Percentiles rank a stretch among this genome's conserved stretches.
These are phyloP conservation scores for Circaetus gallicus DNA, from an alignment of 2,113 vertebrate species.

Conservation along the genomic window DNA sequence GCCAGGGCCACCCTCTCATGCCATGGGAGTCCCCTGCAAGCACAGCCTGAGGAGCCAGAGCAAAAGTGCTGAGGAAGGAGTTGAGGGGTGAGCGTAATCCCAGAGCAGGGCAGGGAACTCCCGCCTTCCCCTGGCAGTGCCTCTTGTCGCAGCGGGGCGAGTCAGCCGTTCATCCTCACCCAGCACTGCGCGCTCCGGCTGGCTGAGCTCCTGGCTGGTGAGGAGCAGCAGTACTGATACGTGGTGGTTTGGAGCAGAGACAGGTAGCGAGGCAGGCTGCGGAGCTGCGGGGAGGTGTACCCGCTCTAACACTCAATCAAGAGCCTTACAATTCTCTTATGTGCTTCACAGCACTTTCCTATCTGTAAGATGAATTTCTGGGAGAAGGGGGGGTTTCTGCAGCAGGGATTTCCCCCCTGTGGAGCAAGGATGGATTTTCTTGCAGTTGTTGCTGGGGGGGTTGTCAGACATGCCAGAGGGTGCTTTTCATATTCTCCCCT, in stretches of 20 bases:
- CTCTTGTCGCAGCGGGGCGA: background rate
- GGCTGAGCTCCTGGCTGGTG: background rate
- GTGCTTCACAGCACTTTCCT: background rate
- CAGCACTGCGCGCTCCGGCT: background rate
- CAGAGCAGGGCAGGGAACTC: background rate
- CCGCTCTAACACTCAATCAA: rapidly evolving
- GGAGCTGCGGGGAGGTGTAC: background rate
- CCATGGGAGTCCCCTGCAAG: background rate
- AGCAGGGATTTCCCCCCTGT: background rate
- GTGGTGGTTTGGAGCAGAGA: background rate
- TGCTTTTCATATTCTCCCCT: background rate
- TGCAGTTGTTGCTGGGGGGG: too few relatives aligned
- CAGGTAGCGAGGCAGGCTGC: background rate
- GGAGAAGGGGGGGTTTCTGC: background rate
- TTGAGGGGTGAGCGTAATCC: background rate
- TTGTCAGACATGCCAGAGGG: background rate
- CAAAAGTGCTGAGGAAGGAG: too few relatives aligned
- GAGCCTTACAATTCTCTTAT: background rate
- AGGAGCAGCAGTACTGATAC: background rate
- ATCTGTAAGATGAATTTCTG: background rate
- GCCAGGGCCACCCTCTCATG: background rate
- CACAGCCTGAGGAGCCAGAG: background rate
- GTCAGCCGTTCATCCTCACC: background rate
- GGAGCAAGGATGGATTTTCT: background rate
- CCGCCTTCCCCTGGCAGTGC: background rate